Evolutionary conservation across 1,140 invertebrate species (phyloP).

Genomic region (Tetragnatha versicolor): DNA sequence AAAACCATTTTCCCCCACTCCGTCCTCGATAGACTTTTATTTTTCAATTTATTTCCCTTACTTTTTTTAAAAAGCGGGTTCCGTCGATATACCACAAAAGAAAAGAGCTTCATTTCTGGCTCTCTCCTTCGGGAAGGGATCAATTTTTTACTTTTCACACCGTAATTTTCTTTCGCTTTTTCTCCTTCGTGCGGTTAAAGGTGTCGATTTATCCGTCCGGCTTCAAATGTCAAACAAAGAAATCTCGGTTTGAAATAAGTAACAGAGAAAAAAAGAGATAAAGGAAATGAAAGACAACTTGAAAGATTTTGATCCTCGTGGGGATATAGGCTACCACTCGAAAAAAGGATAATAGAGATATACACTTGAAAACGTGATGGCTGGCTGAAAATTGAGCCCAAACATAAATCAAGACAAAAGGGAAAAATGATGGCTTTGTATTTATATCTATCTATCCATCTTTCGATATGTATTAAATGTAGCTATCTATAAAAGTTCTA

Average conservation of each 20-base stretch:
- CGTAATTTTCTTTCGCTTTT: conserved; percentile 23
- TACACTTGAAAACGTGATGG: conserved; percentile 54
- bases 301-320: conserved; percentile 54
- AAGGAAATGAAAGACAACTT: conserved; percentile 55
- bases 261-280: conserved; percentile 38
- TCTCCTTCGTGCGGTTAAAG: conserved; percentile 46
- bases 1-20: conserved; percentile 38
- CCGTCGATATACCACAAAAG: background rate
- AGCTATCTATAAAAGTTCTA: conserved; percentile 52
- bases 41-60: background rate
- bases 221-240: conserved; percentile 55
- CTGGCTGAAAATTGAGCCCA: conserved; percentile 44
- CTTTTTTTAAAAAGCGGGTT: background rate
- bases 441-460: conserved; percentile 31
- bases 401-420: conserved; percentile 54
- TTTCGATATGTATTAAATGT: conserved; percentile 30
- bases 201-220: conserved; percentile 51
- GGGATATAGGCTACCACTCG: conserved; percentile 42
- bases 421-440: conserved; percentile 49
- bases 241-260: conserved; percentile 55
- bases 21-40: conserved; percentile 14
- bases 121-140: too few relatives aligned
- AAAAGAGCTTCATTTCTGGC: background rate
- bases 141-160: conserved; percentile 52
- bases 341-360: conserved; percentile 55